phyloP scores from a whole-genome alignment of 2,113 vertebrate genomes.

The Romanogobio albipinnatus region DNA sequence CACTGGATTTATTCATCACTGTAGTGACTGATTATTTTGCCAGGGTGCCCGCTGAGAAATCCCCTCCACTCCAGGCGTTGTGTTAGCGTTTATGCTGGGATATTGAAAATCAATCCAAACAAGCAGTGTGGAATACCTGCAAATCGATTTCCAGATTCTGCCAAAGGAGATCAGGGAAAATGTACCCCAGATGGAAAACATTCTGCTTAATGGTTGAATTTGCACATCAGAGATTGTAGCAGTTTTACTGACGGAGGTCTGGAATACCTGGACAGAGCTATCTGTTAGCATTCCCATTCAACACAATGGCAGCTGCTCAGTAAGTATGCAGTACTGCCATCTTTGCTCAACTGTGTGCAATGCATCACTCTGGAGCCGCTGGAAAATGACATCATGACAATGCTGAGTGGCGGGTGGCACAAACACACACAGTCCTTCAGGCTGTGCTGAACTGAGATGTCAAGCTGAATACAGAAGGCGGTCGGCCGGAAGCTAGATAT shows the following conservation, averaged over 20 bases:
- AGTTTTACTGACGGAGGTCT: neutral
- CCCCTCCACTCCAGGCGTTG: slow-evolving; percentile 44
- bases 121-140: slow-evolving; percentile 67
- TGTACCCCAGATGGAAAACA: slow-evolving; percentile 27
- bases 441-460: neutral
- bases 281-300: neutral
- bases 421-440: neutral
- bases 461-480: too few relatives aligned
- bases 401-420: neutral
- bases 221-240: neutral
- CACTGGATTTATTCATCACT: slow-evolving; percentile 65
- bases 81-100: slow-evolving; percentile 66
- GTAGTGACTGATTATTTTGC: slow-evolving; percentile 72
- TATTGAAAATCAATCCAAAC: slow-evolving; percentile 75
- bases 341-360: too few relatives aligned
- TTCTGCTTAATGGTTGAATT: slow-evolving; percentile 2
- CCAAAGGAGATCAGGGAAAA: slow-evolving; percentile 53
- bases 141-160: slow-evolving; percentile 57
- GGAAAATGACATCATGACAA: neutral
- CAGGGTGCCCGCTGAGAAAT: slow-evolving; percentile 61
- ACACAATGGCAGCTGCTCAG: neutral
- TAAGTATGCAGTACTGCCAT: neutral
- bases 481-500: too few relatives aligned
- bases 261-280: neutral
- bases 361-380: neutral